A percentile compares a stretch with the other conserved stretches of the same genome.
Evolutionary conservation across 2,888 invertebrate species (phyloP).

Genomic region (Agonopterix subpropinquella): DNA sequence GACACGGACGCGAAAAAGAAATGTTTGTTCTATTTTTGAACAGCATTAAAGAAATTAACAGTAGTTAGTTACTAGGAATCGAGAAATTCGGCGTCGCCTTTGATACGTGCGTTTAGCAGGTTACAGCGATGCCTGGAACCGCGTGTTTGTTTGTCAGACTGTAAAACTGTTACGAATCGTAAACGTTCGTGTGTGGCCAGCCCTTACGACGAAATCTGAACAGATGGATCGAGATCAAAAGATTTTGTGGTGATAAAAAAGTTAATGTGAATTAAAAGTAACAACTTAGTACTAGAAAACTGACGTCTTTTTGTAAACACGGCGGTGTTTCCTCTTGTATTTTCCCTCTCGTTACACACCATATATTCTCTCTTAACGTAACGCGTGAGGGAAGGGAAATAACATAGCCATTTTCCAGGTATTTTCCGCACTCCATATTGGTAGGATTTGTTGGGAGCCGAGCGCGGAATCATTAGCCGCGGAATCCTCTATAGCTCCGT

Average conservation of each 20-base stretch:
- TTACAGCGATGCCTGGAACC: slow-evolving; percentile 63
- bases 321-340: slow-evolving; percentile 5
- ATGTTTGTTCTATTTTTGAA: slow-evolving; percentile 32
- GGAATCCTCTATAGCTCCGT: slow-evolving; percentile 51
- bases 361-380: slow-evolving; percentile 25
- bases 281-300: slow-evolving; percentile 55
- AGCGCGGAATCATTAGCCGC: slow-evolving; percentile 61
- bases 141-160: slow-evolving; percentile 68
- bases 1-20: slow-evolving; percentile 18
- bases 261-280: slow-evolving; percentile 67
- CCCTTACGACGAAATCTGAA: slow-evolving; percentile 72
- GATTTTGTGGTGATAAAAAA: slow-evolving; percentile 59
- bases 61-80: slow-evolving; percentile 48
- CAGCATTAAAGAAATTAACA: slow-evolving; percentile 7
- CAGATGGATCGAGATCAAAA: slow-evolving; percentile 73
- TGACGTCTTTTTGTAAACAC: slow-evolving; percentile 18
- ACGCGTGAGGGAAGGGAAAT: slow-evolving; percentile 29
- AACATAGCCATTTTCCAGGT: slow-evolving; percentile 67
- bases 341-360: slow-evolving; percentile 29
- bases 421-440: slow-evolving; percentile 68
- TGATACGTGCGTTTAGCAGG: slow-evolving; percentile 56
- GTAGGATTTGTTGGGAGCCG: slow-evolving; percentile 51
- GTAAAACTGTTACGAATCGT: slow-evolving; percentile 70
- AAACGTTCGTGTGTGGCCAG: slow-evolving; percentile 74
- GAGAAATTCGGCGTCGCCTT: slow-evolving; percentile 58